phyloP scores from a whole-genome alignment of 2,888 invertebrate species.

The Drosophila kokeensis region DNA sequence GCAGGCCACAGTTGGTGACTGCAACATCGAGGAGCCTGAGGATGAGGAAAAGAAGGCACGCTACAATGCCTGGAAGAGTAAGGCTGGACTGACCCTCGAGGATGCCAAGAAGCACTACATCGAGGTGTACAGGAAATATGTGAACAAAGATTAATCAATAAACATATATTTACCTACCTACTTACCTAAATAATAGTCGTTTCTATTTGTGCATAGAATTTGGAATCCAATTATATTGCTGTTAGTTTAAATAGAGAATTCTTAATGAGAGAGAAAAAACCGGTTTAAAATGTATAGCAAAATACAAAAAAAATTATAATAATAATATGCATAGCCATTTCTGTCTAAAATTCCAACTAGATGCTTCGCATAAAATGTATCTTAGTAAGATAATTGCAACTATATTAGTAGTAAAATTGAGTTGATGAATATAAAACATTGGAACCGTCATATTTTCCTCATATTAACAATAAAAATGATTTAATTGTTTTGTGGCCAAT shows the following conservation, averaged over 20 bases:
- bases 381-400: background rate
- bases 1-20: slow-evolving; percentile 92
- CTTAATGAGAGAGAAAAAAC: background rate
- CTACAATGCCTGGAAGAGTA: slow-evolving; percentile 95
- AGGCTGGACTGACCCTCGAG: slow-evolving; percentile 91
- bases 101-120: slow-evolving; percentile 94
- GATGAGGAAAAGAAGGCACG: slow-evolving; percentile 96
- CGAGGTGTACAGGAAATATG: slow-evolving; percentile 87
- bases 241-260: background rate
- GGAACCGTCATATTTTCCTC: background rate
- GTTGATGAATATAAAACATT: background rate
- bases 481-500: background rate
- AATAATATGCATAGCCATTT: background rate
- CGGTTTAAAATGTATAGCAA: background rate
- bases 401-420: background rate
- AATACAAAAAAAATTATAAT: background rate
- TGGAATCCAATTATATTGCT: background rate
- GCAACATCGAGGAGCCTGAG: slow-evolving; percentile 93
- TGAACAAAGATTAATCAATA: slow-evolving; percentile 12
- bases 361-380: background rate
- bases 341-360: background rate
- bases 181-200: slow-evolving; percentile 1
- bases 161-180: slow-evolving; percentile 47
- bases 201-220: background rate
- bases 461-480: background rate